Evolutionary conservation across 2,888 invertebrate genomes (phyloP).

Genomic region (Harpalus rufipes): DNA sequence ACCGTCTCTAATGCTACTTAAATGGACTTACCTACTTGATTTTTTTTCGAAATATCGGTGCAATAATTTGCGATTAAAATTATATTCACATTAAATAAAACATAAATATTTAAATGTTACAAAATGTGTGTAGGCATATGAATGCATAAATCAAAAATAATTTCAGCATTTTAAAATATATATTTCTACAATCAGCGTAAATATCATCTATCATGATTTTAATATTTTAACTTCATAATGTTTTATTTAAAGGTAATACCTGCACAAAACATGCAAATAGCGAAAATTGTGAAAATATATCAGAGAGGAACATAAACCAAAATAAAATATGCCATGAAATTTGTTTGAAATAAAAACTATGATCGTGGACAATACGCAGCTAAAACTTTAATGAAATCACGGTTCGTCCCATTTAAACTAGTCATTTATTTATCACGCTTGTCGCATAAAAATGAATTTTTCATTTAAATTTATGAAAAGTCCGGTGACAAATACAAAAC

Average conservation of each 20-base stretch:
- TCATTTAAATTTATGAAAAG: constrained; percentile 66
- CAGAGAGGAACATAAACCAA: constrained; percentile 41
- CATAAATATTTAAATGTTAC: not conserved
- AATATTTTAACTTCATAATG: not conserved
- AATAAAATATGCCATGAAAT: constrained; percentile 41
- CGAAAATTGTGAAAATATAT: constrained; percentile 43
- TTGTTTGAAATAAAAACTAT: constrained; percentile 59
- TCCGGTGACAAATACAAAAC: constrained; percentile 65
- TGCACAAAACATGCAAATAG: constrained; percentile 7
- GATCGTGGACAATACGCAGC: constrained; percentile 50
- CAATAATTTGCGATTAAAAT: too few relatives aligned
- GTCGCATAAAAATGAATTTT: constrained; percentile 67
- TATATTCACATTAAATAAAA: not conserved
- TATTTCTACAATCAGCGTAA: not conserved
- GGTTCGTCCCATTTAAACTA: constrained; percentile 64
- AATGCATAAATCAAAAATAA: constrained; percentile 5
- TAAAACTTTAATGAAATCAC: constrained; percentile 64
- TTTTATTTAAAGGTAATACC: constrained; percentile 8
- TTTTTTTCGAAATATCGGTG: too few relatives aligned
- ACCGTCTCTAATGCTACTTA: too few relatives aligned
- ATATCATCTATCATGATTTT: not conserved
- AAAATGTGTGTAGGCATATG: not conserved
- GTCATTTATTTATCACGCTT: constrained; percentile 65
- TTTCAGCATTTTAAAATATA: not conserved
- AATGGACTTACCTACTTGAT: too few relatives aligned